Percentiles rank a stretch among this genome's conserved stretches.
Evolutionary conservation across 2,888 invertebrate genomes (phyloP).

Genomic region (Dryomyza anilis): DNA sequence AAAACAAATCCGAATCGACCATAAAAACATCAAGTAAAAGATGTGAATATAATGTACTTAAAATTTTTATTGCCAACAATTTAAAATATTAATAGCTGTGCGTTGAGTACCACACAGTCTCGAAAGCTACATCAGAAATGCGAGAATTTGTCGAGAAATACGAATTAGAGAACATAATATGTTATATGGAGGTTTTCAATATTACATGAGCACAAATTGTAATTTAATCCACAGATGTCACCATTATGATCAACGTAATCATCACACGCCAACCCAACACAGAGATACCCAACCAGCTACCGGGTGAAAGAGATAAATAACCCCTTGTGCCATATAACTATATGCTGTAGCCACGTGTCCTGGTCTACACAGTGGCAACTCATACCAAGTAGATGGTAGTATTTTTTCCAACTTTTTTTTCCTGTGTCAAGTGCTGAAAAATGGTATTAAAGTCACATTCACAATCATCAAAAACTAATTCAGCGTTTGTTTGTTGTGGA

Average conservation of each 20-base stretch:
- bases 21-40: constrained; percentile 49
- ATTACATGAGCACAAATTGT: constrained; percentile 60
- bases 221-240: constrained; percentile 63
- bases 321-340: too few species aligned
- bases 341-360: too few species aligned
- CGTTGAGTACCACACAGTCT: too few species aligned
- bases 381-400: not conserved
- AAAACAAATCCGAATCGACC: constrained; percentile 47
- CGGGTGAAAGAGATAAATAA: not conserved
- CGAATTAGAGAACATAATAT: constrained; percentile 24
- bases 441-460: constrained; percentile 57
- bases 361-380: too few species aligned
- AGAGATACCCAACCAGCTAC: not conserved
- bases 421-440: constrained; percentile 49
- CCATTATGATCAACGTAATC: constrained; percentile 54
- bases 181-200: constrained; percentile 44
- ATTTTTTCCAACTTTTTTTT: constrained; percentile 1
- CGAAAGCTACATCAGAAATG: constrained; percentile 23
- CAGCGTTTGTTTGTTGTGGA: not conserved
- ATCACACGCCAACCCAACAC: constrained; percentile 18
- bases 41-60: constrained; percentile 34
- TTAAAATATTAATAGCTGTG: constrained; percentile 49
- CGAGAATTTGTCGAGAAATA: constrained; percentile 33
- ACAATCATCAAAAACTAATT: constrained; percentile 55
- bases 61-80: constrained; percentile 53